A percentile compares a stretch with the other conserved stretches of the same genome.
phyloP scores from a whole-genome alignment of 2,888 invertebrate species.

The Agrochola lychnidis region DNA sequence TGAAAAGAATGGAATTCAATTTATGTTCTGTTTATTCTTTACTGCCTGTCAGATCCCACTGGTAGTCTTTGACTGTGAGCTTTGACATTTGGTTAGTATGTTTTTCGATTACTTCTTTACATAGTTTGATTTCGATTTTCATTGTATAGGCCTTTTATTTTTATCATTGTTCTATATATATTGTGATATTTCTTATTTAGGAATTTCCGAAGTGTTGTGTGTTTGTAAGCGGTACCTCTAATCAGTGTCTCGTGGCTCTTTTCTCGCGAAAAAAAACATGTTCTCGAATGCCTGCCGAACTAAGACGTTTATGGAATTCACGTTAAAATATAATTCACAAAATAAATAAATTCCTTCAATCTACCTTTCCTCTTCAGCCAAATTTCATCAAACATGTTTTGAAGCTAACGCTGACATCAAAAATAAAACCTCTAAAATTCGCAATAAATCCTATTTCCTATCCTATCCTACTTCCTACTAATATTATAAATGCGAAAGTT shows the following conservation, averaged over 20 bases:
- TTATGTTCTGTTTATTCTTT: neutral
- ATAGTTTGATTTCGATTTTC: neutral
- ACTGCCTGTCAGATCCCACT: neutral
- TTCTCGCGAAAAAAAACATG: neutral
- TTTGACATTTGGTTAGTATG: neutral
- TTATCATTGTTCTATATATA: no score
- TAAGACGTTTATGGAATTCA: neutral
- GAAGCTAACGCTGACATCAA: fast-evolving
- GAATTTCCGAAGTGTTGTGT: neutral
- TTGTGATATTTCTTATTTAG: no score
- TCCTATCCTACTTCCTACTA: no score
- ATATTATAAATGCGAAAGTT: no score
- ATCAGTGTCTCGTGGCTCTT: neutral
- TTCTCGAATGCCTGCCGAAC: no score
- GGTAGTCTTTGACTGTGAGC: neutral
- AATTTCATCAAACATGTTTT: neutral
- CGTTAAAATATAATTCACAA: neutral
- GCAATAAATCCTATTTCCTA: neutral
- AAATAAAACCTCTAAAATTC: neutral
- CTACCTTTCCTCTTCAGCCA: neutral
- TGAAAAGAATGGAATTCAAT: conserved; percentile 13
- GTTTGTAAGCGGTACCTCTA: no score
- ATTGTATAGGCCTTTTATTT: neutral
- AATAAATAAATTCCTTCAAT: neutral
- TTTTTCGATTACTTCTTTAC: neutral